A percentile compares a stretch with the other conserved stretches of the same genome.
Conservation (phyloP, 2,113 vertebrate species). For the Odocoileus virginianus region DNA sequence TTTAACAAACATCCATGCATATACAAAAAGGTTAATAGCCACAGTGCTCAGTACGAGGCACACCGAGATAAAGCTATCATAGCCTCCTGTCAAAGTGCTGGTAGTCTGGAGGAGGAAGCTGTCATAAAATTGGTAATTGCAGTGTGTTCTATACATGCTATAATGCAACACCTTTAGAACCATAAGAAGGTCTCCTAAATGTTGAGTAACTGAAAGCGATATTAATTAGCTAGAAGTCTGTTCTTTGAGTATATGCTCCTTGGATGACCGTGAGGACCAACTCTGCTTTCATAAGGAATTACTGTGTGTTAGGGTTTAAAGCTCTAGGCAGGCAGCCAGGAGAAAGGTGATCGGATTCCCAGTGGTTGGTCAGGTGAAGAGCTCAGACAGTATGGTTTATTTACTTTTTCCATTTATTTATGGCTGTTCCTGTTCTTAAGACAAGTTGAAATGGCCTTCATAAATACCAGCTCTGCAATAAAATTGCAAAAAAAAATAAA, state of each 20-base stretch:
- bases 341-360: background rate
- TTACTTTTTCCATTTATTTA: conserved; percentile 1
- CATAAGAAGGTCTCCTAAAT: background rate
- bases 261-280: background rate
- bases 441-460: background rate
- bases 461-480: background rate
- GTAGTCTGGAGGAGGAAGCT: background rate
- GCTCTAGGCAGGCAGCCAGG: background rate
- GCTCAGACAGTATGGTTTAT: background rate
- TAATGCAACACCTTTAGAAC: background rate
- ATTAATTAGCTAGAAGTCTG: background rate
- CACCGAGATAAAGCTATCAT: background rate
- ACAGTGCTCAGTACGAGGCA: background rate
- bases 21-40: background rate
- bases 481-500: background rate
- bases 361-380: background rate
- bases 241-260: background rate
- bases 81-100: background rate
- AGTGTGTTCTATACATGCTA: background rate
- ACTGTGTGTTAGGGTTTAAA: background rate
- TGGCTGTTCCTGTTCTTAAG: background rate
- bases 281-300: background rate
- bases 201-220: background rate
- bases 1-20: background rate
- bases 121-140: background rate